Conservation (phyloP, 2,888 invertebrate genomes). For the Pyrgus malvae region DNA sequence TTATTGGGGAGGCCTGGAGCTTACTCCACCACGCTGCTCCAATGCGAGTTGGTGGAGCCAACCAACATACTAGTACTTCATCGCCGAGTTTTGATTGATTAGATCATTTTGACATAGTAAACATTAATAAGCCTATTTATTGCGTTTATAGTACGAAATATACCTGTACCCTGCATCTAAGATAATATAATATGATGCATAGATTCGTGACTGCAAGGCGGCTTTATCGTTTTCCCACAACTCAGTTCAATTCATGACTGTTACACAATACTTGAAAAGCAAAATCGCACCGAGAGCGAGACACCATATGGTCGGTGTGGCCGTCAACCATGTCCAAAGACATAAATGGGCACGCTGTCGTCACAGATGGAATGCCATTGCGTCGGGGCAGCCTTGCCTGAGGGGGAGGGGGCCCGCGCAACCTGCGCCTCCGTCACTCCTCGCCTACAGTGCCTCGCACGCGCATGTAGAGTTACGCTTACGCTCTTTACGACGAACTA, state of each 20-base stretch:
- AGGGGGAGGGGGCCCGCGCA: slow-evolving; percentile 50
- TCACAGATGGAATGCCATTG: slow-evolving; percentile 74
- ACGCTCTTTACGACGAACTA: slow-evolving; percentile 41
- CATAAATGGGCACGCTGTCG: slow-evolving; percentile 80
- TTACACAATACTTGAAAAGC: slow-evolving; percentile 61
- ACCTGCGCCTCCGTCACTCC: slow-evolving; percentile 66
- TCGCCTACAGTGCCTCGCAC: slow-evolving; percentile 56
- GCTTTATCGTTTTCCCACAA: slow-evolving; percentile 6
- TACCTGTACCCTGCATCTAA: background rate
- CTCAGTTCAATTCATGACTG: slow-evolving; percentile 36
- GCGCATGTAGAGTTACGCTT: slow-evolving; percentile 56
- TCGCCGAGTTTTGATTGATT: too few relatives aligned
- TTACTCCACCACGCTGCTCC: too few relatives aligned
- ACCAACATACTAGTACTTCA: too few relatives aligned
- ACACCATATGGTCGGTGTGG: slow-evolving; percentile 74
- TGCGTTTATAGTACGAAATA: too few relatives aligned
- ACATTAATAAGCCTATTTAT: too few relatives aligned
- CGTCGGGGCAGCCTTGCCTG: slow-evolving; percentile 60
- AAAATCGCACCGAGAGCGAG: slow-evolving; percentile 57
- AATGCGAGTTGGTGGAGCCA: too few relatives aligned
- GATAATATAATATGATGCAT: background rate
- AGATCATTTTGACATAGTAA: too few relatives aligned
- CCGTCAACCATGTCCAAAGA: slow-evolving; percentile 77
- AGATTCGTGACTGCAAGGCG: too few relatives aligned
- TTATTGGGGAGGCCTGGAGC: too few relatives aligned